Conservation (phyloP, 2,113 vertebrate species). For the Diphyllodes magnificus region DNA sequence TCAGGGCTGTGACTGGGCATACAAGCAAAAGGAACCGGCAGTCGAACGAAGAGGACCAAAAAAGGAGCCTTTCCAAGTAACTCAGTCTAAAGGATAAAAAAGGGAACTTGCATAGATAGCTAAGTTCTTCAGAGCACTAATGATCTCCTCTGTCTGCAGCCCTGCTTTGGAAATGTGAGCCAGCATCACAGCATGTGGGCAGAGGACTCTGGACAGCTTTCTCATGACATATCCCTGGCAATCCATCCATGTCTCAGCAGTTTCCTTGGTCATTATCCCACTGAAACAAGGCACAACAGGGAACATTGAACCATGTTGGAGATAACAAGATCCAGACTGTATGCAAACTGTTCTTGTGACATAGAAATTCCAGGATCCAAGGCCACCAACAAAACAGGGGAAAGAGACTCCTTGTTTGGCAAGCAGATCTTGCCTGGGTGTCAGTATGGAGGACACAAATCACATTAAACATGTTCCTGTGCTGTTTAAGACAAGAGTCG, state of each 20-base stretch:
- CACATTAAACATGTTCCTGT: not conserved
- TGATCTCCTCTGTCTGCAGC: not conserved
- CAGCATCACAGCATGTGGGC: slow-evolving; percentile 12
- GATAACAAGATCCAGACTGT: not conserved
- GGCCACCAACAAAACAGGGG: not conserved
- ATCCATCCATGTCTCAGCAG: not conserved
- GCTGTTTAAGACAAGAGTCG: not conserved
- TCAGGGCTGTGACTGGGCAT: not conserved
- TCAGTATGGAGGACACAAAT: not conserved
- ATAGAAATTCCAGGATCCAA: not conserved
- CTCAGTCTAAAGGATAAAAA: not conserved
- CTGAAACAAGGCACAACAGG: not conserved
- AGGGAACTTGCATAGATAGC: slow-evolving; percentile 2
- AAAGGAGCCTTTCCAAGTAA: slow-evolving; percentile 1
- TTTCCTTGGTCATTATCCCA: slow-evolving; percentile 7
- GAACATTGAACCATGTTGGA: not conserved
- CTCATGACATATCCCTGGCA: slow-evolving; percentile 21
- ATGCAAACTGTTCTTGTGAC: not conserved
- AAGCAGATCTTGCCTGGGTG: not conserved
- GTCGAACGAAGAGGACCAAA: not conserved
- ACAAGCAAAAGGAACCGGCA: not conserved
- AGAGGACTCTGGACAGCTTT: slow-evolving; percentile 1
- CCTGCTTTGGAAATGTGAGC: slow-evolving; percentile 15
- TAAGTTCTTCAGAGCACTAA: not conserved
- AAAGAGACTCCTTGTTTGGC: not conserved